Evolutionary conservation across 1,140 invertebrate genomes (phyloP).

Genomic region (Drosophila murphyi): DNA sequence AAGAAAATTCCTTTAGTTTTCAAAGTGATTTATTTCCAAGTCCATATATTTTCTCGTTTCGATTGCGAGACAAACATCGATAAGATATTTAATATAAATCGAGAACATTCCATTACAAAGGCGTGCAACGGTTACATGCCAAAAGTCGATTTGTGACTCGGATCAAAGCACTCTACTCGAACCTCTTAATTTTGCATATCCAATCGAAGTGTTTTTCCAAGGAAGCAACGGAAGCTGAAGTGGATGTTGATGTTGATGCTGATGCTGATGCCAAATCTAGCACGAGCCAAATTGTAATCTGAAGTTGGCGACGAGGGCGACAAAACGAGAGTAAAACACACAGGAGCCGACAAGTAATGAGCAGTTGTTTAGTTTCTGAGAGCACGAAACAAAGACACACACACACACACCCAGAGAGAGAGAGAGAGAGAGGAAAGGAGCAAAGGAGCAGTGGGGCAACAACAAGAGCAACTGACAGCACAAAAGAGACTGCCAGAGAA

Average conservation of each 20-base stretch:
- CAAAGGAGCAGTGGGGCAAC: conserved; percentile 4
- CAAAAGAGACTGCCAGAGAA: conserved; percentile 32
- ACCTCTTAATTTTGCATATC: not conserved
- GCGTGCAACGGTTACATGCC: not conserved
- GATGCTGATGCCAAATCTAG: conserved; percentile 40
- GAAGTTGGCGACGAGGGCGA: conserved; percentile 26
- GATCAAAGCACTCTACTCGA: not conserved
- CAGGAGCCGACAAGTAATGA: conserved; percentile 73
- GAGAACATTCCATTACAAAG: not conserved
- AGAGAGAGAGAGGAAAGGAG: too few species aligned
- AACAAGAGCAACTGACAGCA: conserved; percentile 44
- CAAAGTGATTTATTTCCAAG: too few species aligned
- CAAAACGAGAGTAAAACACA: conserved; percentile 56
- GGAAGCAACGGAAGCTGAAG: not conserved
- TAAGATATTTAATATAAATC: not conserved
- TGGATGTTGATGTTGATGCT: not conserved
- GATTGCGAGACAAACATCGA: not conserved
- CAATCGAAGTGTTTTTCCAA: not conserved
- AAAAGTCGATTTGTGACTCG: not conserved
- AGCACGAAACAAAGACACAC: conserved; percentile 25
- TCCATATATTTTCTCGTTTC: too few species aligned
- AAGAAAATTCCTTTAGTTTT: too few species aligned
- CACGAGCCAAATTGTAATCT: conserved; percentile 69
- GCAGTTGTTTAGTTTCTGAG: conserved; percentile 59
- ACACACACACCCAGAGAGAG: too few species aligned